phyloP scores from a whole-genome alignment of 2,113 vertebrate genomes.

The Melanostigma gelatinosum region DNA sequence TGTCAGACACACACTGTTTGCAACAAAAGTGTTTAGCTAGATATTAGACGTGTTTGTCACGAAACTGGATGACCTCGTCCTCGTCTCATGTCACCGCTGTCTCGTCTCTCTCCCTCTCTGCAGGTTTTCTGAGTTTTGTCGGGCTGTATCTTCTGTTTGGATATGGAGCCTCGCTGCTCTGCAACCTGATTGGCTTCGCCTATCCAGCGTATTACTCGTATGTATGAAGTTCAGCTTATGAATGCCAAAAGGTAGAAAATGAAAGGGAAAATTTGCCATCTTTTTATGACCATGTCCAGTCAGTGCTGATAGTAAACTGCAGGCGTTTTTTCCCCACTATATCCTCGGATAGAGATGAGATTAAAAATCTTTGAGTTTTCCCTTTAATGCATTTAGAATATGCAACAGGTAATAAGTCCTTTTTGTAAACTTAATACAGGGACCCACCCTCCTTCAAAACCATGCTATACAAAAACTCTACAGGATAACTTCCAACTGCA shows the following conservation, averaged over 20 bases:
- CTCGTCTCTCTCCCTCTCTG: conserved; percentile 15
- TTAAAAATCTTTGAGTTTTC: too few species aligned
- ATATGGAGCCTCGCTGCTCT: conserved; percentile 92
- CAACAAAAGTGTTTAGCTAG: neutral
- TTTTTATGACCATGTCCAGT: neutral
- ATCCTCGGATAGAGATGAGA: too few species aligned
- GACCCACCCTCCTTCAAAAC: neutral
- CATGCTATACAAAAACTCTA: neutral
- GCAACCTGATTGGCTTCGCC: conserved; percentile 93
- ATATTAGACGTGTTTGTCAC: conserved; percentile 33
- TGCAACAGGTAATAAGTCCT: too few species aligned
- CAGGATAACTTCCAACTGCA: neutral
- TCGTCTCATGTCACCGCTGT: neutral
- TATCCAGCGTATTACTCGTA: conserved; percentile 96
- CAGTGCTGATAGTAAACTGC: too few species aligned
- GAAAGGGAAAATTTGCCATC: neutral
- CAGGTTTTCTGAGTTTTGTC: conserved; percentile 83
- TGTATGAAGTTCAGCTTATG: conserved; percentile 69
- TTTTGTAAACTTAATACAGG: neutral
- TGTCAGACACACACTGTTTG: neutral
- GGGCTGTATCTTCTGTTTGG: conserved; percentile 92
- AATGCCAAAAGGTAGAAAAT: neutral
- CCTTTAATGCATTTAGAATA: too few species aligned
- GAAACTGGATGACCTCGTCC: conserved; percentile 20
- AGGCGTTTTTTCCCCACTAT: too few species aligned